phyloP scores from a whole-genome alignment of 1,140 invertebrate species.

The Nasonia longicornis region DNA sequence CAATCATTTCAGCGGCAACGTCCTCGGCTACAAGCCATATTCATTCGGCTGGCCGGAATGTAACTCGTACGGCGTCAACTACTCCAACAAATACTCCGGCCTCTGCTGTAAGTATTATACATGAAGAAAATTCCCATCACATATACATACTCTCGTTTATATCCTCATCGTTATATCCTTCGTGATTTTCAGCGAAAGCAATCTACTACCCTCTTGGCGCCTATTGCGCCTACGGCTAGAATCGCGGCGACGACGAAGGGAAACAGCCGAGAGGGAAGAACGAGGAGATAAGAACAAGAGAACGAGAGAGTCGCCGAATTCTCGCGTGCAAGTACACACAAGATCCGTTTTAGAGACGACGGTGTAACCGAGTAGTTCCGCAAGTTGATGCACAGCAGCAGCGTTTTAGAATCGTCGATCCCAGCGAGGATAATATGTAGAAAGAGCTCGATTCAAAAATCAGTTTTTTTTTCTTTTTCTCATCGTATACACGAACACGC shows the following conservation, averaged over 20 bases:
- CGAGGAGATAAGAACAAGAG: constrained; percentile 9
- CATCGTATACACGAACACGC: neutral
- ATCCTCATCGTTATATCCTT: neutral
- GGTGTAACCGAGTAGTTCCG: neutral
- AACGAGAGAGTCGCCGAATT: constrained; percentile 3
- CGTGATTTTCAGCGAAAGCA: constrained; percentile 53
- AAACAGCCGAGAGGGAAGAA: constrained; percentile 8
- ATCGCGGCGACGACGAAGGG: constrained; percentile 33
- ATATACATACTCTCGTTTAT: neutral
- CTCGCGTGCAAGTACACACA: neutral
- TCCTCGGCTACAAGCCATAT: constrained; percentile 81
- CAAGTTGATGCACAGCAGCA: neutral
- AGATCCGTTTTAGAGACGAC: neutral
- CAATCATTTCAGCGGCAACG: constrained; percentile 74
- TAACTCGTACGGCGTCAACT: constrained; percentile 75
- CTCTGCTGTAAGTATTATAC: constrained; percentile 77
- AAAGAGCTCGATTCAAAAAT: neutral
- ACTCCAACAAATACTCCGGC: constrained; percentile 80
- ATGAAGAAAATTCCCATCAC: neutral
- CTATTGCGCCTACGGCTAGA: constrained; percentile 58
- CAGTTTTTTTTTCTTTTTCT: neutral
- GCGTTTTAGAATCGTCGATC: neutral
- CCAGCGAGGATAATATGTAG: neutral
- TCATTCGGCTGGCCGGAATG: constrained; percentile 80
- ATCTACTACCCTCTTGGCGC: constrained; percentile 60